These are phyloP conservation scores for Candidula unifasciata DNA, from an alignment of 2,888 invertebrate genomes.

Conservation along the genomic window DNA sequence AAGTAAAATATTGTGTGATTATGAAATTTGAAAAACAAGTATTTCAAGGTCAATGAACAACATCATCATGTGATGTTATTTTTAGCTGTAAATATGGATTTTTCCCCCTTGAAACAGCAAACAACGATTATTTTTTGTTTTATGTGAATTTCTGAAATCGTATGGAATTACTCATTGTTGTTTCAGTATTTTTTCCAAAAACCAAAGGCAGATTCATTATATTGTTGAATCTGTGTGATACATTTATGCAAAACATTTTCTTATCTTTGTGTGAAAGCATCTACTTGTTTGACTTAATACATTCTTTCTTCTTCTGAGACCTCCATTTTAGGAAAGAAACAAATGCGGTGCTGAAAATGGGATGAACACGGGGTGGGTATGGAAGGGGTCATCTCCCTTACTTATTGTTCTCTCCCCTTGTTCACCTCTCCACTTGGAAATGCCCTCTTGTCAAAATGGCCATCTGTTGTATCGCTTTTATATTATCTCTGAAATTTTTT, in stretches of 20 bases:
- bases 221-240: neutral
- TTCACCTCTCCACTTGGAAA: conserved; percentile 44
- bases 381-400: conserved; percentile 46
- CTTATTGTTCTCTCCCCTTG: conserved; percentile 38
- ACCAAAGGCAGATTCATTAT: conserved; percentile 47
- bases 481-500: conserved; percentile 34
- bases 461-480: conserved; percentile 51
- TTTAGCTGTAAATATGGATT: too few relatives aligned
- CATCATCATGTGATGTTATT: too few relatives aligned
- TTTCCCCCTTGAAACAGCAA: too few relatives aligned
- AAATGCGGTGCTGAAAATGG: conserved; percentile 25
- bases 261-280: neutral
- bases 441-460: conserved; percentile 42
- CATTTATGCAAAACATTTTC: neutral
- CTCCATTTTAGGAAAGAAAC: conserved; percentile 41
- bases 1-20: too few relatives aligned
- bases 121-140: too few relatives aligned
- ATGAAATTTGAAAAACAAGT: too few relatives aligned
- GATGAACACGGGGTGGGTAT: conserved; percentile 52
- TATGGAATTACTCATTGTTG: too few relatives aligned
- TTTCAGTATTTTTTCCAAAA: neutral
- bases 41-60: too few relatives aligned
- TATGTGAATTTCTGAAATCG: too few relatives aligned
- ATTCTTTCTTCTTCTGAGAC: conserved; percentile 12
- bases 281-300: neutral